Conservation (phyloP, 1,140 invertebrate genomes). For the Nasonia vitripennis region DNA sequence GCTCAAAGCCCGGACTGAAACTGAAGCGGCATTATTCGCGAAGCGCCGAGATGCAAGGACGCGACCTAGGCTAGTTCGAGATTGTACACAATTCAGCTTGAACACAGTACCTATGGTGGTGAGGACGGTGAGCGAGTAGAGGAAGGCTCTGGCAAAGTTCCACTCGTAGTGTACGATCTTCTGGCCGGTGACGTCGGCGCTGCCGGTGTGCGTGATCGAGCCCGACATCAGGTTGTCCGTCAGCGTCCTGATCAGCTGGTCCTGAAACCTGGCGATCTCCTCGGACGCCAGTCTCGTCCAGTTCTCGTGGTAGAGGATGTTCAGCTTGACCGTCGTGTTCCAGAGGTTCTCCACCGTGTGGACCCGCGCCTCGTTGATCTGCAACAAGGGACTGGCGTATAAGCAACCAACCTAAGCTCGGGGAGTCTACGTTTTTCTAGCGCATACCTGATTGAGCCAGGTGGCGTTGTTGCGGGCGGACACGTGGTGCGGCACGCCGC, state of each 20-base stretch:
- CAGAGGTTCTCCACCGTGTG: slow-evolving; percentile 92
- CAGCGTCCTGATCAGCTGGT: slow-evolving; percentile 86
- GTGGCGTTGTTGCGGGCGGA: slow-evolving; percentile 73
- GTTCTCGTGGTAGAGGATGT: slow-evolving; percentile 95
- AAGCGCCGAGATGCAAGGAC: background rate
- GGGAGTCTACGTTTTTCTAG: no score
- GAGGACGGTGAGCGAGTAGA: slow-evolving; percentile 96
- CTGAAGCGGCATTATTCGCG: slow-evolving; percentile 18
- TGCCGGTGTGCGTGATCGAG: slow-evolving; percentile 55
- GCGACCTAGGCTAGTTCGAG: background rate
- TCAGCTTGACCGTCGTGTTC: slow-evolving; percentile 95
- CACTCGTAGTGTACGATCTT: slow-evolving; percentile 82
- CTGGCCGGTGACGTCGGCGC: slow-evolving; percentile 65
- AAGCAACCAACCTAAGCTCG: no score
- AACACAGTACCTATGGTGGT: slow-evolving; percentile 90
- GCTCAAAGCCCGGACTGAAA: background rate
- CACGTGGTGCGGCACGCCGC: slow-evolving; percentile 69
- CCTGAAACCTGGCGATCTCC: slow-evolving; percentile 92
- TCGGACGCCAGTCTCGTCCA: slow-evolving; percentile 92
- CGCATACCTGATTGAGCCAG: slow-evolving; percentile 69
- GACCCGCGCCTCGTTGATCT: slow-evolving; percentile 79
- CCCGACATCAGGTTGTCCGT: slow-evolving; percentile 82
- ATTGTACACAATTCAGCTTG: background rate
- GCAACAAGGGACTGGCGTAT: background rate
- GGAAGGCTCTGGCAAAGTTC: slow-evolving; percentile 95